A percentile compares a stretch with the other conserved stretches of the same genome.
Evolutionary conservation across 2,113 vertebrate genomes (phyloP).

Genomic region (Sinocyclocheilus rhinocerous): DNA sequence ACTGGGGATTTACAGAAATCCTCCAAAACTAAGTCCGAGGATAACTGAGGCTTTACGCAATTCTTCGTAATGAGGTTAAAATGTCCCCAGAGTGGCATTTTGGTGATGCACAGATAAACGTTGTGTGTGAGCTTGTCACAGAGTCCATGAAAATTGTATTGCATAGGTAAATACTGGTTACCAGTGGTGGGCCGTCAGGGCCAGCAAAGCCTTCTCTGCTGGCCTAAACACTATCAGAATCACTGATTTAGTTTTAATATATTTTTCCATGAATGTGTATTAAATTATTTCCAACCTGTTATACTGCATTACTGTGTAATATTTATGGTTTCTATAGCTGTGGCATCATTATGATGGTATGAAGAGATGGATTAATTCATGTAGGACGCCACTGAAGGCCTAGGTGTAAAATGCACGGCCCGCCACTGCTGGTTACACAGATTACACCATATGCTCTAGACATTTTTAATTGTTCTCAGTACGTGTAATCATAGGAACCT

Average conservation of each 20-base stretch:
- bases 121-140: neutral
- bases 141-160: neutral
- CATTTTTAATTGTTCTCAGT: conserved; percentile 19
- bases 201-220: too few relatives aligned
- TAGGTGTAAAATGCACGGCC: too few relatives aligned
- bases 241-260: too few relatives aligned
- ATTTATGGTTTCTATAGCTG: too few relatives aligned
- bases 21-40: neutral
- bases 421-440: neutral
- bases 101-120: neutral
- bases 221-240: too few relatives aligned
- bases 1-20: conserved; percentile 12
- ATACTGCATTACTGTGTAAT: too few relatives aligned
- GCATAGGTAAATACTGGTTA: neutral
- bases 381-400: too few relatives aligned
- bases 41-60: neutral
- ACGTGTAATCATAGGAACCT: neutral
- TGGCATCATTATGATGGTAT: too few relatives aligned
- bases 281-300: too few relatives aligned
- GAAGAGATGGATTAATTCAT: too few relatives aligned
- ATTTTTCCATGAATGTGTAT: too few relatives aligned
- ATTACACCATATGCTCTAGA: neutral
- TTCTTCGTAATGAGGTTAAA: conserved; percentile 1
- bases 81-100: neutral
- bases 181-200: too few relatives aligned